Conservation (phyloP, 2,113 vertebrate species). For the Leuciscus idus region DNA sequence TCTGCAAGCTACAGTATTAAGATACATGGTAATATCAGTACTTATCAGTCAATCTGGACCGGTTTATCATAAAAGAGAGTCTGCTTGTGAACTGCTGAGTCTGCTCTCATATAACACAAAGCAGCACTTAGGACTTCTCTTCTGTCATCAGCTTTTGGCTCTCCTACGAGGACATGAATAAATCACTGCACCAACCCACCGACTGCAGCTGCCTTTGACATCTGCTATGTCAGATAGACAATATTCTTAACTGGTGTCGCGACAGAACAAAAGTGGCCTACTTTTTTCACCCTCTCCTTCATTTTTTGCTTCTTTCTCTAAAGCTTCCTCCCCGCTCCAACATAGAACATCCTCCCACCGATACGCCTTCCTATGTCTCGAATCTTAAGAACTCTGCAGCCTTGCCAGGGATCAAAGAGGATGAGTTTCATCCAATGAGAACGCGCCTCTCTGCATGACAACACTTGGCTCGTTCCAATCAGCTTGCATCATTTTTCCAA, state of each 20-base stretch:
- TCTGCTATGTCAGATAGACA: slow-evolving; percentile 38
- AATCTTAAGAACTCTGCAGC: slow-evolving; percentile 56
- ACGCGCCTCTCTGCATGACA: slow-evolving; percentile 22
- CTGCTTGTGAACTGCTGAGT: slow-evolving; percentile 53
- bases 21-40: slow-evolving; percentile 28
- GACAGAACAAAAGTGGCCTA: slow-evolving; percentile 63
- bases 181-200: slow-evolving; percentile 52
- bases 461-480: slow-evolving; percentile 41
- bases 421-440: slow-evolving; percentile 56
- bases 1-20: slow-evolving; percentile 28
- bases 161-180: slow-evolving; percentile 47
- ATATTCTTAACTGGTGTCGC: slow-evolving; percentile 59
- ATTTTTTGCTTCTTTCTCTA: slow-evolving; percentile 35
- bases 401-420: slow-evolving; percentile 58
- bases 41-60: slow-evolving; percentile 45
- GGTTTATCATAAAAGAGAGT: slow-evolving; percentile 32
- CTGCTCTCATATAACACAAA: slow-evolving; percentile 54
- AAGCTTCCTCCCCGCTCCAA: slow-evolving; percentile 29
- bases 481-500: background rate
- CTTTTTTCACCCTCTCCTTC: slow-evolving; percentile 47
- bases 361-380: slow-evolving; percentile 38
- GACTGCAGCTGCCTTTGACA: slow-evolving; percentile 57
- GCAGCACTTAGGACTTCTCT: slow-evolving; percentile 47
- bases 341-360: slow-evolving; percentile 17
- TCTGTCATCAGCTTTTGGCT: slow-evolving; percentile 57